Conservation (phyloP, 1,140 invertebrate genomes). For the Venturia canescens region DNA sequence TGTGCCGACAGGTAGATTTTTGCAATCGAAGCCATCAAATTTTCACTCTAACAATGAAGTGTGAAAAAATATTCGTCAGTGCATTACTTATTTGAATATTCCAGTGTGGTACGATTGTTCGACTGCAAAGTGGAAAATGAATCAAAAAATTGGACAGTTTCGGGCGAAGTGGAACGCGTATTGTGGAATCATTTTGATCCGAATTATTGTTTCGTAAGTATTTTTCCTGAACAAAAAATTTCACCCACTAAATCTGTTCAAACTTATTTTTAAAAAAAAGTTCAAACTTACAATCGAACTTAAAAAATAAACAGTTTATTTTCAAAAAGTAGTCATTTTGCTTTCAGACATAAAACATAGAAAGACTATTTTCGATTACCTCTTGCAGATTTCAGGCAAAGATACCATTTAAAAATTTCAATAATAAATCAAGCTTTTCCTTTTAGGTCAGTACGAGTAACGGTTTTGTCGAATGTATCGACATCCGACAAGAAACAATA, state of each 20-base stretch:
- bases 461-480: slow-evolving; percentile 88
- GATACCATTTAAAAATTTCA: too few relatives aligned
- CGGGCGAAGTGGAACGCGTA: slow-evolving; percentile 92
- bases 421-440: slow-evolving; percentile 26
- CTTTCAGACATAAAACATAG: too few relatives aligned
- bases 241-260: too few relatives aligned
- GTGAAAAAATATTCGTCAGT: not conserved
- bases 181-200: slow-evolving; percentile 88
- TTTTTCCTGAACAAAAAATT: not conserved
- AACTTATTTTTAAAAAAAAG: too few relatives aligned
- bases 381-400: too few relatives aligned
- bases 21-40: not conserved
- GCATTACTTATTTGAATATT: slow-evolving; percentile 63
- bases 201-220: slow-evolving; percentile 85
- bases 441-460: slow-evolving; percentile 85
- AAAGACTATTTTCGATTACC: too few relatives aligned
- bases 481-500: slow-evolving; percentile 83
- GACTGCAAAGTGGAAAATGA: slow-evolving; percentile 85
- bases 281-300: too few relatives aligned
- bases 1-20: slow-evolving; percentile 80
- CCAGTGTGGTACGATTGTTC: slow-evolving; percentile 84
- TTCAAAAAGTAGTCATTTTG: too few relatives aligned
- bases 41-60: not conserved
- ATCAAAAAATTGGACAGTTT: slow-evolving; percentile 83
- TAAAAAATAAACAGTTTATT: too few relatives aligned